Evolutionary conservation across 2,888 invertebrate genomes (phyloP), one percentile per base, ranked within the genome.

Genomic region (Meganola albula): DNA sequence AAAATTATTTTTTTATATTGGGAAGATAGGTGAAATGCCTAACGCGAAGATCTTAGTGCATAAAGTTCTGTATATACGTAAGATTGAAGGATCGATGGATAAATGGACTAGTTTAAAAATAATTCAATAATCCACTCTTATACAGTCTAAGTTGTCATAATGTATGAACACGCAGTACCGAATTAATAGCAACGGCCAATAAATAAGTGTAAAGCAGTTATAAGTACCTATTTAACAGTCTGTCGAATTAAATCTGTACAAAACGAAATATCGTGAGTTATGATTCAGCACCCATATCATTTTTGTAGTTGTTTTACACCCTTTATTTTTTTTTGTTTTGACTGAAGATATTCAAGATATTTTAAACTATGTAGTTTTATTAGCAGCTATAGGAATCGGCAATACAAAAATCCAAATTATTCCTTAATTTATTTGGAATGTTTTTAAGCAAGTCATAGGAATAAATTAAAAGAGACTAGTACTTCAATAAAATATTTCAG

Each of bases 171-270:
- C 65, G 62, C 67, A 59, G 63, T 71, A 74, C 80, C 80, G 79
- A 82, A 79, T 83, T 67, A 71, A 69, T 66, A 73, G 66, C 63
- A 69, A 76, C 58, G 64, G 74, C 75, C 74, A 68, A 71, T 68
- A 68, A 45, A 65, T 59, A 59, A 61, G 75, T 83, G 82, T 84
- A 79, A 78, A 77, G 74, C 79, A 79, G 74, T 78, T 72, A 74
- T 74, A 79, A 77, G 72, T 80, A 53, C 49, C 49, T 52, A 77
- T 78, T 74, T 78, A 77, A 78, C 78, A 78, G 70, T 80, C 80
- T 80, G 77, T 80, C 80, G 74, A 82, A 83, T 83, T 83, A 84
- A 84, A 83, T 83, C 83, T 84, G 83, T 83, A 84, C 82, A 84
- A 83, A 83, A 83, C 60, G 64, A 76, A 70, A 41, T 47, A 77